A percentile compares a stretch with the other conserved stretches of the same genome.
phyloP scores from a whole-genome alignment of 2,888 invertebrate genomes.

The Crossocerus cetratus region DNA sequence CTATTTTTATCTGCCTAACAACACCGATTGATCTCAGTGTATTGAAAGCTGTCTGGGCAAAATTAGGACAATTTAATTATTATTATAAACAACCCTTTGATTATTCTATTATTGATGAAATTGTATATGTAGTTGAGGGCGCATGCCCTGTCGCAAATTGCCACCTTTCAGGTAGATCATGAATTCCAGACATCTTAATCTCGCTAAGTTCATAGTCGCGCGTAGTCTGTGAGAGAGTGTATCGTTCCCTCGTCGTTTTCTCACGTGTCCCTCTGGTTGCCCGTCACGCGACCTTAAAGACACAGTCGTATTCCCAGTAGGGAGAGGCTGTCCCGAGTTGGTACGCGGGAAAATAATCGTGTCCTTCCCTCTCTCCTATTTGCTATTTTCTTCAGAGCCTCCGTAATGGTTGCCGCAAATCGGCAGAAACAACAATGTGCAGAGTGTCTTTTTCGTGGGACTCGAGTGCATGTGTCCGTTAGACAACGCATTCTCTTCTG shows the following conservation, averaged over 20 bases:
- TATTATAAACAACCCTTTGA: no score
- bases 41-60: no score
- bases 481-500: no score
- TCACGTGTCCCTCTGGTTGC: constrained; percentile 50
- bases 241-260: constrained; percentile 45
- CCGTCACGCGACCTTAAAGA: constrained; percentile 55
- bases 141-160: not conserved
- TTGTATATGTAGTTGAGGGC: no score
- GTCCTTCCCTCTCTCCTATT: constrained; percentile 37
- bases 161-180: not conserved
- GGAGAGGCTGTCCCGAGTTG: constrained; percentile 26
- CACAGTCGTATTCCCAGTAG: constrained; percentile 56
- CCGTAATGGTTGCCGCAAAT: constrained; percentile 22
- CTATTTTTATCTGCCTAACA: no score
- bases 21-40: no score
- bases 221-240: constrained; percentile 36
- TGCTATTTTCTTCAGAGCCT: constrained; percentile 20
- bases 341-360: constrained; percentile 25
- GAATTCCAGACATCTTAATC: constrained; percentile 20
- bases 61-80: no score
- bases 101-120: no score
- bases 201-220: constrained; percentile 15
- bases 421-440: constrained; percentile 38
- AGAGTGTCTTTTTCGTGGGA: not conserved
- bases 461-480: no score